phyloP scores from a whole-genome alignment of 2,888 invertebrate species.

The Nephrotoma flavescens region DNA sequence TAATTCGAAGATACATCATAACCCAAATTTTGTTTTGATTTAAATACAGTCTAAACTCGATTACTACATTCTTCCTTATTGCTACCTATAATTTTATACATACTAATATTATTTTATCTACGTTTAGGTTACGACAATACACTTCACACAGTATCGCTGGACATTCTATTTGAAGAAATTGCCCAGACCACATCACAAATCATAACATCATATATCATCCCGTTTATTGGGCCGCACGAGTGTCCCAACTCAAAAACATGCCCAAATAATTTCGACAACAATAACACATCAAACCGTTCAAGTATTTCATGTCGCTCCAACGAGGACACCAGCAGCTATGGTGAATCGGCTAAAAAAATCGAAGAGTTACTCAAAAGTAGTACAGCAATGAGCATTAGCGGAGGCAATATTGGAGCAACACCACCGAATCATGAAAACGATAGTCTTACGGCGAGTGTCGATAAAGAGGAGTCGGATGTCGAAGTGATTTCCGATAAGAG shows the following conservation, averaged over 20 bases:
- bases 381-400: neutral
- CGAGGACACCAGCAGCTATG: neutral
- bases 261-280: constrained; percentile 21
- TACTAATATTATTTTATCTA: neutral
- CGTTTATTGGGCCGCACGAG: constrained; percentile 32
- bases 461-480: neutral
- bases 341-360: constrained; percentile 7
- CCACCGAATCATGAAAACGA: neutral
- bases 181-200: constrained; percentile 25
- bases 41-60: neutral
- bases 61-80: too few species aligned
- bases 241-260: constrained; percentile 31
- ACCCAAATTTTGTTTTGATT: neutral
- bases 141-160: constrained; percentile 29
- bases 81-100: neutral
- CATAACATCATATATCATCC: constrained; percentile 30
- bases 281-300: neutral
- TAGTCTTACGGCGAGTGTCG: neutral
- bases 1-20: neutral
- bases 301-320: neutral
- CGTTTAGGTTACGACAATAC: constrained; percentile 31
- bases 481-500: neutral
- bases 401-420: neutral
- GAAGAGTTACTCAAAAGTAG: constrained; percentile 6
- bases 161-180: constrained; percentile 22